These are phyloP conservation scores for Drosophila testacea DNA, from an alignment of 2,888 invertebrate species.

Conservation along the genomic window DNA sequence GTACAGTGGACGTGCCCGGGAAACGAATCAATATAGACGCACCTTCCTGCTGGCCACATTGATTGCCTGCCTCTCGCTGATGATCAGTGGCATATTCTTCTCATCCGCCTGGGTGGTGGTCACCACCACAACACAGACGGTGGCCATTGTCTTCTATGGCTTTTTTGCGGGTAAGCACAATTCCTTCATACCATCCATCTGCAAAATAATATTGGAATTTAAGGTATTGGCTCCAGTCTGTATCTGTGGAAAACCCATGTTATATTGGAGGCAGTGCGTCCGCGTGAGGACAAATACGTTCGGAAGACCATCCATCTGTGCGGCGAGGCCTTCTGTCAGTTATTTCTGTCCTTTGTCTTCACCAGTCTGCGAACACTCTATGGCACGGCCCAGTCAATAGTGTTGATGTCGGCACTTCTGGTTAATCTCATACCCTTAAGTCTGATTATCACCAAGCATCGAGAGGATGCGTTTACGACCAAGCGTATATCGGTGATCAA, in stretches of 20 bases:
- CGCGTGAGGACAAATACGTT: constrained; percentile 84
- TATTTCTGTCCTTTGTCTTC: constrained; percentile 84
- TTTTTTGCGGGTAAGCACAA: constrained; percentile 81
- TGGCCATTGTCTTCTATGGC: constrained; percentile 84
- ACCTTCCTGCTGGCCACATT: constrained; percentile 83
- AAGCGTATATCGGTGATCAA: constrained; percentile 83
- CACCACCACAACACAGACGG: constrained; percentile 82
- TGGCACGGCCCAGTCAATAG: constrained; percentile 84
- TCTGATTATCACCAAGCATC: constrained; percentile 83
- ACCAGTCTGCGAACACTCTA: constrained; percentile 84
- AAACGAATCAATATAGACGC: constrained; percentile 80
- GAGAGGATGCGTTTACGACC: constrained; percentile 82
- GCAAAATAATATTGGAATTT: background rate
- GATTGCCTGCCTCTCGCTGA: constrained; percentile 81
- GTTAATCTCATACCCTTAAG: constrained; percentile 84
- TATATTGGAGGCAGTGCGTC: constrained; percentile 84
- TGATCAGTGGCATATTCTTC: constrained; percentile 84
- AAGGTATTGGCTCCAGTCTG: constrained; percentile 84
- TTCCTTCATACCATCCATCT: background rate
- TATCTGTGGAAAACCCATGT: constrained; percentile 83
- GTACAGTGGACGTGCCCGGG: constrained; percentile 80
- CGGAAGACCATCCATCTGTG: constrained; percentile 84
- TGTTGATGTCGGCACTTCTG: constrained; percentile 83
- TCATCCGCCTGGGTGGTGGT: constrained; percentile 84
- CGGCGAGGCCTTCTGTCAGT: constrained; percentile 84